These are phyloP conservation scores for Hybognathus amarus DNA, from an alignment of 2,797 vertebrate genomes.

Conservation along the genomic window DNA sequence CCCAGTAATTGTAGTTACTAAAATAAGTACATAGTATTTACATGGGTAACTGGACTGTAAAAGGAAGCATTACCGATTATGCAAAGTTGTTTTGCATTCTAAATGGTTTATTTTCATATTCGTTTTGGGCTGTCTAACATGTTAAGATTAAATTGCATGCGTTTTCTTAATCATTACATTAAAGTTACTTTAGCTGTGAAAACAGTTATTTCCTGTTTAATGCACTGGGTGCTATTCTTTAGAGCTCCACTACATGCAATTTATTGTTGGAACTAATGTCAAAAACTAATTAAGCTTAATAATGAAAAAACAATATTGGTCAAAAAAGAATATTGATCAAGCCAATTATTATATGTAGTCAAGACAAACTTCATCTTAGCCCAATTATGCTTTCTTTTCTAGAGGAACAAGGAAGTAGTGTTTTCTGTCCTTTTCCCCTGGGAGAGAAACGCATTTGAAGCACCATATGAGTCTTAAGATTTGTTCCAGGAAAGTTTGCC, in stretches of 20 bases:
- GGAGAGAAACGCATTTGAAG: slow-evolving; percentile 23
- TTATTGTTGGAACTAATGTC: neutral
- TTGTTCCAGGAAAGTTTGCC: slow-evolving; percentile 14
- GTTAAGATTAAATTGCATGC: neutral
- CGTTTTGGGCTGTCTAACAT: neutral
- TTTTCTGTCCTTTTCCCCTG: slow-evolving; percentile 13
- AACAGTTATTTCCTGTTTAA: neutral
- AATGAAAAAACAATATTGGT: neutral
- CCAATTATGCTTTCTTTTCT: neutral
- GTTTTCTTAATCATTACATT: neutral
- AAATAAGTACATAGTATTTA: no score
- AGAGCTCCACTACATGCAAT: neutral
- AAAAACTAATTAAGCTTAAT: neutral
- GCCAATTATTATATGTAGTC: neutral
- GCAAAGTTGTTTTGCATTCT: neutral
- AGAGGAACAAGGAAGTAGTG: neutral
- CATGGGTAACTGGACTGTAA: no score
- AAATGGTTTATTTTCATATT: neutral
- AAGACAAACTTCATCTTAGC: neutral
- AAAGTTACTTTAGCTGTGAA: neutral
- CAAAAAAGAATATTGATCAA: neutral
- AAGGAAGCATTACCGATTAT: no score
- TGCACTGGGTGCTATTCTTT: neutral
- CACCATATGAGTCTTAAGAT: neutral
- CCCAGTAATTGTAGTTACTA: no score